Base-by-base conservation (phyloP, 2,113 vertebrate genomes). In the Tylochromis polylepis region DNA sequence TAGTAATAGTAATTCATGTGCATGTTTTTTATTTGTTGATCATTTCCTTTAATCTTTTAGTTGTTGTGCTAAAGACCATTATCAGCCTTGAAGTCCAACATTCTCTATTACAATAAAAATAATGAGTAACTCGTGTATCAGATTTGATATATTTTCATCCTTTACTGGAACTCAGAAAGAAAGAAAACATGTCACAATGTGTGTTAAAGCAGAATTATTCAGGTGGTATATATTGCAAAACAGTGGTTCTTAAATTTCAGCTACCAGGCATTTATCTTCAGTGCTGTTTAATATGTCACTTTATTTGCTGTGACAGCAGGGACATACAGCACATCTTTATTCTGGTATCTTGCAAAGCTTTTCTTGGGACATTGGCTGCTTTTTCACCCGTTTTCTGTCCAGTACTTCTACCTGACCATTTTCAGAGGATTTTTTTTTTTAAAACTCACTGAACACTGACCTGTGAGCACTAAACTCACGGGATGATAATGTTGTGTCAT, bases 201-300 rank as follows among this genome's bases (percentile, higher is more conserved):
- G 92, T 62, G 96, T 95, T 83, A 29, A 93, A 94, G 93, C 90
- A 85, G 95, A 95, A 91, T 95, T 95, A 96, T 96, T 96, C 86
- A 93, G 90, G 89, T 96, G 92, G 88, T 90, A 91, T 87, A 81
- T 83, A 89, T 20, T 51, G 92, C 78, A 90, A 88, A 94, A 88
- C 60, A 82, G 72, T 81, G 59, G 12, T 81, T 91, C 84, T 86
- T 80, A 24, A 89, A 84, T 89, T 86, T n/a, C 58, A 38, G 27
- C 81, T 87, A 89, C 67, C 83, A 90, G 36, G 57, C 84, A 93
- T 93, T 93, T 77, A 91, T 94, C 86, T 90, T 58, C 36, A 59
- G 70, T n/a, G 65, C 72, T 57, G 67, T 90, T 89, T 86, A 87
- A 85, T n/a, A 1, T 67, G 89, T 87, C 59, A 75, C 56, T 90